Conservation (phyloP, 1,140 invertebrate genomes). For the Cotesia vestalis region DNA sequence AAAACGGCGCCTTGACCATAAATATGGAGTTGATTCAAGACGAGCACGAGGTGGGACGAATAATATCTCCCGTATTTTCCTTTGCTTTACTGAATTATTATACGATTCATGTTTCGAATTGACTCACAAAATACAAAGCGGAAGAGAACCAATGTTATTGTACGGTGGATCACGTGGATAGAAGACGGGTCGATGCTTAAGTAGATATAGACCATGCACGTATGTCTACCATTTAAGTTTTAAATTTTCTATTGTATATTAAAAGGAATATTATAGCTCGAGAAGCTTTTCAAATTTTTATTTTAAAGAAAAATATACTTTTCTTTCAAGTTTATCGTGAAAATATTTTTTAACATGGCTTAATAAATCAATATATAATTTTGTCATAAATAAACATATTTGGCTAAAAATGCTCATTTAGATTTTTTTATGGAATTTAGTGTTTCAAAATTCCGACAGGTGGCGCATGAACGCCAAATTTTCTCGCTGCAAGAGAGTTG, state of each 20-base stretch:
- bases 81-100: slow-evolving; percentile 65
- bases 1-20: slow-evolving; percentile 47
- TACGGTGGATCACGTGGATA: slow-evolving; percentile 53
- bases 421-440: no score
- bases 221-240: slow-evolving; percentile 52
- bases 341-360: no score
- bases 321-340: no score
- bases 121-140: slow-evolving; percentile 67
- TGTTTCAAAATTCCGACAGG: no score
- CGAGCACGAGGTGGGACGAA: slow-evolving; percentile 54
- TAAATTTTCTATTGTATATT: slow-evolving; percentile 53
- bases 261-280: no score
- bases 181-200: neutral
- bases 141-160: slow-evolving; percentile 65
- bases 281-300: no score
- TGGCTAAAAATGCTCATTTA: no score
- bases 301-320: no score
- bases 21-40: slow-evolving; percentile 58
- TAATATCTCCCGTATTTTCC: slow-evolving; percentile 64
- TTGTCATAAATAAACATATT: no score
- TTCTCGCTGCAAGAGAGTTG: no score
- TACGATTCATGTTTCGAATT: slow-evolving; percentile 68
- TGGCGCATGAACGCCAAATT: no score
- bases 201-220: slow-evolving; percentile 35
- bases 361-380: no score